Percentiles rank a stretch among this genome's conserved stretches.
Conservation (phyloP, 2,797 vertebrate species). For the Oceanodroma leucorhoa region DNA sequence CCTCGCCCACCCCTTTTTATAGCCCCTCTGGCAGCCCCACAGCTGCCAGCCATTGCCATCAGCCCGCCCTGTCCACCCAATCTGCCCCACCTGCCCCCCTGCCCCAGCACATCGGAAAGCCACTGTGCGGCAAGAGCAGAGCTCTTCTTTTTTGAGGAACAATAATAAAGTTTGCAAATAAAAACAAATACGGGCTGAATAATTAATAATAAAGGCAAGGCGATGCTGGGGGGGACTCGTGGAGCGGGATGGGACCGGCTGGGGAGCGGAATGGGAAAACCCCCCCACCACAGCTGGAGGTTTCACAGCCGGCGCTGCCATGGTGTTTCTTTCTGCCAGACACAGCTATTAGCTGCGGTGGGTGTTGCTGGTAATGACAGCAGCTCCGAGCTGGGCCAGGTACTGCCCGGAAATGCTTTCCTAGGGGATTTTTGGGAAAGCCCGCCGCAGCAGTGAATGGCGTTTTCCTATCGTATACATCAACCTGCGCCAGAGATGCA, state of each 20-base stretch:
- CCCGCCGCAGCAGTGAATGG: accelerated
- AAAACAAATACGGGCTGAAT: neutral
- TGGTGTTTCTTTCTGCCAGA: accelerated
- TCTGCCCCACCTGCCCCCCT: no score
- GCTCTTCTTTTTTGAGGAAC: accelerated
- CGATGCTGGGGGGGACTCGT: accelerated
- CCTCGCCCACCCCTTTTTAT: no score
- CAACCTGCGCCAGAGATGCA: accelerated
- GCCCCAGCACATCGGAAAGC: neutral
- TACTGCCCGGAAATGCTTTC: neutral
- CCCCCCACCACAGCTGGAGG: accelerated
- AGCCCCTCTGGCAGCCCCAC: accelerated
- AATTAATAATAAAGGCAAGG: neutral
- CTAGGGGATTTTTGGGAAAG: neutral
- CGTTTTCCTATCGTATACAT: accelerated
- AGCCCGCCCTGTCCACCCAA: neutral
- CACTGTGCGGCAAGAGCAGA: accelerated
- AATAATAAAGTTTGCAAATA: neutral
- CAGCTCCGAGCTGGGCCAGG: neutral
- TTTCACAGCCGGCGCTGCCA: accelerated
- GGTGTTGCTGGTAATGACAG: neutral
- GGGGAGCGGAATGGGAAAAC: neutral
- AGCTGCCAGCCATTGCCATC: neutral
- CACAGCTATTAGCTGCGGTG: accelerated
- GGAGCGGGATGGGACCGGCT: accelerated